These are phyloP conservation scores for Ctenosaura bakeri DNA, from an alignment of 2,797 vertebrate species.

Conservation along the genomic window DNA sequence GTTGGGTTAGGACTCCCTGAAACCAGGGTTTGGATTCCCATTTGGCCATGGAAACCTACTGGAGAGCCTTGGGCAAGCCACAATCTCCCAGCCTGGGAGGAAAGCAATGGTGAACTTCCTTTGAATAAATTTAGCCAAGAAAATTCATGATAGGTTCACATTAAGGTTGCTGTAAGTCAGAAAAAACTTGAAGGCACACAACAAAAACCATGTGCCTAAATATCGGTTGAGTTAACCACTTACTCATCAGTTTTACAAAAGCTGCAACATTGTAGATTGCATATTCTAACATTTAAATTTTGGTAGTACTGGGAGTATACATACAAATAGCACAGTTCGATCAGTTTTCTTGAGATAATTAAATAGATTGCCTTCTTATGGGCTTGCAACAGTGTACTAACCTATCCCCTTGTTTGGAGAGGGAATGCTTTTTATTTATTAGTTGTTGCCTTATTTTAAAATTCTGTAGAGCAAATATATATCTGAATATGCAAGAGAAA, in stretches of 20 bases:
- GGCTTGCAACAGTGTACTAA: constrained; percentile 16
- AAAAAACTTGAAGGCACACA: too few species aligned
- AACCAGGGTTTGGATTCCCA: too few species aligned
- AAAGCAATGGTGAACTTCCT: too few species aligned
- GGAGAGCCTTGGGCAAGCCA: too few species aligned
- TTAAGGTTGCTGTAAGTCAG: too few species aligned
- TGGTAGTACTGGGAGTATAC: neutral
- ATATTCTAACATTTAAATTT: constrained; percentile 44
- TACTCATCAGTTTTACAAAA: constrained; percentile 44
- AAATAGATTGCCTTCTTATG: constrained; percentile 52
- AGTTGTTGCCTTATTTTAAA: constrained; percentile 59
- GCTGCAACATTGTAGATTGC: neutral
- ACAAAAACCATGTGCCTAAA: too few species aligned
- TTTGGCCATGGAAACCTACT: too few species aligned
- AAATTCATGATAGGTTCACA: too few species aligned
- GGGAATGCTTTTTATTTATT: constrained; percentile 31
- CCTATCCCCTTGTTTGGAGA: constrained; percentile 61
- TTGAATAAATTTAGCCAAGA: too few species aligned
- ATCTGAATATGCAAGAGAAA: constrained; percentile 81
- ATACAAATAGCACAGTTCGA: constrained; percentile 39
- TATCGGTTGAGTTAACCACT: neutral
- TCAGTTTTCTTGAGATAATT: constrained; percentile 29
- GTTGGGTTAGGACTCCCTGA: too few species aligned
- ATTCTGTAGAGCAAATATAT: constrained; percentile 79
- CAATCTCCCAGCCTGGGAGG: too few species aligned